phyloP scores from a whole-genome alignment of 2,797 vertebrate genomes.

The Aldrovandia affinis region DNA sequence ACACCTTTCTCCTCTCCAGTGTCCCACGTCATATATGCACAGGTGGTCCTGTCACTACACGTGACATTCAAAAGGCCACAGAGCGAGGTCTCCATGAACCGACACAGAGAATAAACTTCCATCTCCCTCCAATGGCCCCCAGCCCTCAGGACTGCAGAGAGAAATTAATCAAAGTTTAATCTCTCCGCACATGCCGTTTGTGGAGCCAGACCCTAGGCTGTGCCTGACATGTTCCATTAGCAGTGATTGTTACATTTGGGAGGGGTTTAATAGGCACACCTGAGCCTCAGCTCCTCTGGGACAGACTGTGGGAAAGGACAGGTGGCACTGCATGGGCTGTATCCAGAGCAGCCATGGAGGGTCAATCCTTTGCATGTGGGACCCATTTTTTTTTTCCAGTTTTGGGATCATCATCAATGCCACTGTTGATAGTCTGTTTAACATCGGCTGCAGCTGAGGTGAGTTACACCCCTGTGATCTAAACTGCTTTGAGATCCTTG shows the following conservation, averaged over 20 bases:
- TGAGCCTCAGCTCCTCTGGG: not conserved
- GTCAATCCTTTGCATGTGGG: not conserved
- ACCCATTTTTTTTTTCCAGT: not conserved
- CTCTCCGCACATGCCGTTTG: slow-evolving; percentile 40
- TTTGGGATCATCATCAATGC: not conserved
- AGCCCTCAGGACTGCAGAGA: slow-evolving; percentile 32
- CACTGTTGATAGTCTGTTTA: not conserved
- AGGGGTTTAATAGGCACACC: not conserved
- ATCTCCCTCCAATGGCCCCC: slow-evolving; percentile 33
- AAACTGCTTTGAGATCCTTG: not conserved
- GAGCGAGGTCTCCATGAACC: not conserved
- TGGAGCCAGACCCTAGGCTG: slow-evolving; percentile 35
- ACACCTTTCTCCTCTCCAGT: not conserved
- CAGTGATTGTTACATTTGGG: not conserved
- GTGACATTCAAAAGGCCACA: not conserved
- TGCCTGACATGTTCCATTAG: slow-evolving; percentile 50
- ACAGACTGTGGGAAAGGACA: not conserved
- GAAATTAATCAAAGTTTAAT: slow-evolving; percentile 57
- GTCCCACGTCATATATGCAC: not conserved
- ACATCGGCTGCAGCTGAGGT: not conserved
- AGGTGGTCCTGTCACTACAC: not conserved
- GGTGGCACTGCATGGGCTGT: not conserved
- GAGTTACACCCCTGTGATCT: not conserved
- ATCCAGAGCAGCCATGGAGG: not conserved
- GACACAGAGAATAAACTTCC: slow-evolving; percentile 32